Evolutionary conservation across 2,797 vertebrate genomes (phyloP).

Genomic region (Triplophysa yarkandensis): DNA sequence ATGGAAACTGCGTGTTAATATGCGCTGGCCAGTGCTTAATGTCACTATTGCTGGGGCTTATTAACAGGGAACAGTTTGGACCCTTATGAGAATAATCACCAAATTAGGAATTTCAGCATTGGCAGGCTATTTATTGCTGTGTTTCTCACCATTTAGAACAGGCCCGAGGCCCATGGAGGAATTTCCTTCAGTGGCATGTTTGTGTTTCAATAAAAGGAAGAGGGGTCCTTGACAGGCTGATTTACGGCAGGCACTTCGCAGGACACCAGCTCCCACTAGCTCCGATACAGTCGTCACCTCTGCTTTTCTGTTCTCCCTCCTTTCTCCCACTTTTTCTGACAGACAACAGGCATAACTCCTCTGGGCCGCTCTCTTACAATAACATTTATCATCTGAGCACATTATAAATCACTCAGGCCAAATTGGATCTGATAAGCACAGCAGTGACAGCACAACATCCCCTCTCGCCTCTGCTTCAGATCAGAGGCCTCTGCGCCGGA

Average conservation of each 20-base stretch:
- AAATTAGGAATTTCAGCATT: neutral
- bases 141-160: neutral
- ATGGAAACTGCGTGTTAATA: constrained; percentile 3
- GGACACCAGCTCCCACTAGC: constrained; percentile 65
- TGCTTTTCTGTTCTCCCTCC: constrained; percentile 36
- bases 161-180: neutral
- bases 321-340: constrained; percentile 38
- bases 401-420: constrained; percentile 78
- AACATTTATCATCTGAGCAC: constrained; percentile 76
- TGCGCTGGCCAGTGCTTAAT: constrained; percentile 11
- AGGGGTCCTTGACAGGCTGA: constrained; percentile 62
- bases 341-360: constrained; percentile 61
- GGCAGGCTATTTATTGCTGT: neutral
- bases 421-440: constrained; percentile 77
- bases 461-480: constrained; percentile 66
- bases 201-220: constrained; percentile 54
- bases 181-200: constrained; percentile 17
- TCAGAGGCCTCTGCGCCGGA: constrained; percentile 50
- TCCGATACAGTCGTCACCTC: constrained; percentile 63
- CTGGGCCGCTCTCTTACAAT: constrained; percentile 66
- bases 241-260: constrained; percentile 70
- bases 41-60: constrained; percentile 9
- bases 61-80: constrained; percentile 5
- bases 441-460: constrained; percentile 66
- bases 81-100: neutral